Evolutionary conservation across 2,797 vertebrate genomes (phyloP), one percentile per base, ranked within the genome.

Genomic region (Gila robusta): DNA sequence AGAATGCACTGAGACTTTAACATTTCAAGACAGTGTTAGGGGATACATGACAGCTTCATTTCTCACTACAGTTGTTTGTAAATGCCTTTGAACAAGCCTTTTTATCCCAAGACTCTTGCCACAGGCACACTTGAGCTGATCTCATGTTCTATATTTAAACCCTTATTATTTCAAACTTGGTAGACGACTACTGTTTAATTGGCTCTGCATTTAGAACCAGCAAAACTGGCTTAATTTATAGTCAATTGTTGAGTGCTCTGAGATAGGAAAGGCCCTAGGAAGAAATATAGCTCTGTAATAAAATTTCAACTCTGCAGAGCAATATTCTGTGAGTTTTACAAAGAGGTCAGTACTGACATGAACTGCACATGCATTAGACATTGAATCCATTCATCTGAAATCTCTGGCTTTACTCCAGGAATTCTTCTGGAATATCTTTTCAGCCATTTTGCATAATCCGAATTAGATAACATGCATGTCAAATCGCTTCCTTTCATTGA

Each of bases 231-330:
- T 73, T 85, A 67, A 85, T 85, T 85, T 85, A 85, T 73, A 39
- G 67, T 44, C 76, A 85, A 16, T 85, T 72, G 77, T 80, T 79
- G 84, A 80, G 77, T 72, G 77, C 69, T 71, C 49, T 19, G 67
- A 80, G 54, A 23, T 77, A 52, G 52, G 44, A 85, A 73, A 81
- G 69, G 64, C 39, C 49, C 49, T 79, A 35, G 49, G 67, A 66
- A 73, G 28, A 78, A 73, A 85, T 35, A 73, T 39, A 80, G 54
- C 69, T 28, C 54, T 17, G 54, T 73, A 37, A 85, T 80, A 72
- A 73, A 80, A 73, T 37, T 64, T 85, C 69, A 70, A 74, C 49
- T 71, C 37, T 54, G 39, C 17, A 52, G 69, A 14, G 77, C 54
- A 49, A 44, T 80, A 19, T 64, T 72, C 69, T 37, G 69, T 49